Conservation (phyloP, 2,888 invertebrate genomes). For the Tineola bisselliella region DNA sequence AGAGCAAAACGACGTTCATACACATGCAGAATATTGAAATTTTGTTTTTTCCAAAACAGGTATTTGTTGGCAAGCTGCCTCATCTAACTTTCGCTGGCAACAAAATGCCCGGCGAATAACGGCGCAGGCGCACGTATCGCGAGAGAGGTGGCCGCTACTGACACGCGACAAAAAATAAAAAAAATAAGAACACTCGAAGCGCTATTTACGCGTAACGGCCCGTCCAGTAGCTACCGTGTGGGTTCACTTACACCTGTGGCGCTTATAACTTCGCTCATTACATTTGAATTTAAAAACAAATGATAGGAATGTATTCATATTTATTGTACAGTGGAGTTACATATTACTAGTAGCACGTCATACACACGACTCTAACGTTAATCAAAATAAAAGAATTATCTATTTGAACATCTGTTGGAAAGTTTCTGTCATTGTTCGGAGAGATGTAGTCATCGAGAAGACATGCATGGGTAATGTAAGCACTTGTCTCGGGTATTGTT, state of each 20-base stretch:
- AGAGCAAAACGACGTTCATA: not conserved
- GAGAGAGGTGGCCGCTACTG: conserved; percentile 21
- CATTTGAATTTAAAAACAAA: not conserved
- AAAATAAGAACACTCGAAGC: conserved; percentile 22
- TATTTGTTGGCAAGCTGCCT: conserved; percentile 9
- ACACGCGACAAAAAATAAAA: conserved; percentile 53
- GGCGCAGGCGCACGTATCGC: conserved; percentile 28
- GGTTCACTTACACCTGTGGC: not conserved
- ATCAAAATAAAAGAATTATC: conserved; percentile 11
- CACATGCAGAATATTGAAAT: conserved; percentile 1
- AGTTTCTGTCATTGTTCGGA: conserved; percentile 46
- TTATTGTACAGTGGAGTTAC: not conserved
- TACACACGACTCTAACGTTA: conserved; percentile 3
- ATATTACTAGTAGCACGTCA: not conserved
- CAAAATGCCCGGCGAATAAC: conserved; percentile 47
- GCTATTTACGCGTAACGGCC: conserved; percentile 53
- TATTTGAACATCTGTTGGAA: conserved; percentile 36
- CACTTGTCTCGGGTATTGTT: conserved; percentile 2
- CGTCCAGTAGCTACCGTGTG: conserved; percentile 37
- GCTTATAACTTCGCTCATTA: not conserved
- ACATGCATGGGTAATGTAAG: conserved; percentile 26
- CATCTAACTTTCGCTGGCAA: conserved; percentile 60
- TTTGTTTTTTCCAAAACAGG: conserved; percentile 12
- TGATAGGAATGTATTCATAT: not conserved
- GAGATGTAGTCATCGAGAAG: conserved; percentile 38